These are phyloP conservation scores for Lagocephalus sceleratus DNA, from an alignment of 2,797 vertebrate genomes.

Conservation along the genomic window DNA sequence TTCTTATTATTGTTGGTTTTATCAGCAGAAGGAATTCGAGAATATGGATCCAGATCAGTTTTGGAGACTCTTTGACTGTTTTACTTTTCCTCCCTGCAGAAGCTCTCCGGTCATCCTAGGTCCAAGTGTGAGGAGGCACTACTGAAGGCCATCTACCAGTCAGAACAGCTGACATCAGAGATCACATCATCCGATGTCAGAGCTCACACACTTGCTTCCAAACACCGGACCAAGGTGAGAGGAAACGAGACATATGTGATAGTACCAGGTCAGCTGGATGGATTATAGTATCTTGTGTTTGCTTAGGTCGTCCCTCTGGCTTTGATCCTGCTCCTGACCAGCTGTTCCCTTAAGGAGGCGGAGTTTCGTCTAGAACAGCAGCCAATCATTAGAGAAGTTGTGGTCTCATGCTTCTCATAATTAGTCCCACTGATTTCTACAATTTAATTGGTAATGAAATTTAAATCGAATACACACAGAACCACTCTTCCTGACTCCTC, in stretches of 20 bases:
- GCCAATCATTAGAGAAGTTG: constrained; percentile 68
- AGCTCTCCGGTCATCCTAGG: constrained; percentile 60
- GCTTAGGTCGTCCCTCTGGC: constrained; percentile 75
- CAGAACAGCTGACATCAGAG: constrained; percentile 59
- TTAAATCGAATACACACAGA: no score
- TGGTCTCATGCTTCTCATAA: constrained; percentile 57
- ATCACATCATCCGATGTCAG: constrained; percentile 53
- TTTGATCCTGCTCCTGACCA: constrained; percentile 70
- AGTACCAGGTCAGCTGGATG: background rate
- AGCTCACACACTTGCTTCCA: constrained; percentile 57
- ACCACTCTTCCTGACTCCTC: background rate
- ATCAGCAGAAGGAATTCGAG: no score
- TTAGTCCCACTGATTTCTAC: background rate
- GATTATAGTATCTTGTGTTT: background rate
- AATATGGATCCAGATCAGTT: background rate
- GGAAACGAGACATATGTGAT: background rate
- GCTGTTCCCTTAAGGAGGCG: constrained; percentile 65
- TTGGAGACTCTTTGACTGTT: no score
- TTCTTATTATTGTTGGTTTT: no score
- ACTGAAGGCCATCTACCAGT: constrained; percentile 68
- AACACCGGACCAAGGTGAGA: constrained; percentile 59
- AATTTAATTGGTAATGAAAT: no score
- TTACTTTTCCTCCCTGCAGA: constrained; percentile 29
- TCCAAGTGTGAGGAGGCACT: constrained; percentile 66
- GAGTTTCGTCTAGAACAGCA: constrained; percentile 55